These are phyloP conservation scores for Lanistes nyassanus DNA, from an alignment of 1,140 invertebrate species.

Conservation along the genomic window DNA sequence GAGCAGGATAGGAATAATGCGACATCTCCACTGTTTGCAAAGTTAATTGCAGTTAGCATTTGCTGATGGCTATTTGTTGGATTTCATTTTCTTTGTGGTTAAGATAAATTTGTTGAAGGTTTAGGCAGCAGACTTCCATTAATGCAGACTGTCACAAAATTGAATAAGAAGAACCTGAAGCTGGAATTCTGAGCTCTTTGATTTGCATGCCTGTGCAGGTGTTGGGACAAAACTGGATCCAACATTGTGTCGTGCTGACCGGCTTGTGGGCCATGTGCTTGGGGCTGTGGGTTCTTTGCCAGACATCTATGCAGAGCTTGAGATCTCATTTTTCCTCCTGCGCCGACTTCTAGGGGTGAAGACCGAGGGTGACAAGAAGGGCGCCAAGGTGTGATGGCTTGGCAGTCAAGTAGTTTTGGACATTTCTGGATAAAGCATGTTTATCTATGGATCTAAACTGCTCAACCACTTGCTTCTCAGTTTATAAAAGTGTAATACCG, in stretches of 20 bases:
- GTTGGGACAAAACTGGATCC: constrained; percentile 99
- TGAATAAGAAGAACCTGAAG: too few species aligned
- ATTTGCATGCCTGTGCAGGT: constrained; percentile 73
- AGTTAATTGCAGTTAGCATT: too few species aligned
- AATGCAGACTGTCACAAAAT: too few species aligned
- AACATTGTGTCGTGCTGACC: constrained; percentile 95
- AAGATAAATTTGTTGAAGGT: too few species aligned
- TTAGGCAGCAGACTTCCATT: too few species aligned
- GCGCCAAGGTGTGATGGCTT: constrained; percentile 81
- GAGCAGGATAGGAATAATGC: too few species aligned
- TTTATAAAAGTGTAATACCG: too few species aligned
- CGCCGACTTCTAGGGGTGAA: constrained; percentile 95
- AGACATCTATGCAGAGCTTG: constrained; percentile 97
- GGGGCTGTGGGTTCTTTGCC: constrained; percentile 97
- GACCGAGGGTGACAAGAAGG: constrained; percentile 99
- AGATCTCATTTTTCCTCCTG: constrained; percentile 97
- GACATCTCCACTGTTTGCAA: too few species aligned
- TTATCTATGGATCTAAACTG: neutral
- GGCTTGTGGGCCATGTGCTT: constrained; percentile 97
- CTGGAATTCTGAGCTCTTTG: constrained; percentile 12
- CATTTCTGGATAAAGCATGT: neutral
- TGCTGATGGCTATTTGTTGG: too few species aligned
- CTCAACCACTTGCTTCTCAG: too few species aligned
- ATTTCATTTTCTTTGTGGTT: too few species aligned
- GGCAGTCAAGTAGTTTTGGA: neutral